Percentiles rank a stretch among this genome's conserved stretches.
These are phyloP conservation scores for Elegia similella DNA, from an alignment of 2,888 invertebrate genomes.

Conservation along the genomic window DNA sequence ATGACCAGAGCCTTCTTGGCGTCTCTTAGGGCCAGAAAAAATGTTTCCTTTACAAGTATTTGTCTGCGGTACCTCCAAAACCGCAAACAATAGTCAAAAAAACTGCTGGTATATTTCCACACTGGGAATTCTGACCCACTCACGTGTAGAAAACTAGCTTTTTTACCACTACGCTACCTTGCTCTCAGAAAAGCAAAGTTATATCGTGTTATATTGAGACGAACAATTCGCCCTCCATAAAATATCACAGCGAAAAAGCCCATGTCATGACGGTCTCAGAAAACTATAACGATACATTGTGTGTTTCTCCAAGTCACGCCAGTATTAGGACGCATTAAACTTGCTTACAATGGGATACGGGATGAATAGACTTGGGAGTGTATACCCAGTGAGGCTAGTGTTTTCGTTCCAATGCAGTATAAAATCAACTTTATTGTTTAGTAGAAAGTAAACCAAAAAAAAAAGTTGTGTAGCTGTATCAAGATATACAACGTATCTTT, in stretches of 20 bases:
- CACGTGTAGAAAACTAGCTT: no score
- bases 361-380: conserved; percentile 25
- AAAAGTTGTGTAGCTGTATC: no score
- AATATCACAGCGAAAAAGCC: conserved; percentile 25
- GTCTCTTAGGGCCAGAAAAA: no score
- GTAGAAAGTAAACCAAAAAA: no score
- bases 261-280: conserved; percentile 33
- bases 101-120: no score
- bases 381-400: background rate
- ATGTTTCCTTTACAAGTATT: no score
- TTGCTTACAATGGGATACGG: conserved; percentile 39
- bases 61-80: no score
- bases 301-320: conserved; percentile 35
- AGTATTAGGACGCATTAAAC: conserved; percentile 44
- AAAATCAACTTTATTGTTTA: background rate
- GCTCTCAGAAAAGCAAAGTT: background rate
- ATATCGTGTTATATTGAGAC: background rate
- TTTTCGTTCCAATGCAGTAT: background rate
- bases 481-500: no score
- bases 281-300: conserved; percentile 34
- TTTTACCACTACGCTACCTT: background rate
- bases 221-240: background rate
- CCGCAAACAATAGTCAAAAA: no score
- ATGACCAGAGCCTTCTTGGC: no score
- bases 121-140: no score